A percentile compares a stretch with the other conserved stretches of the same genome.
Evolutionary conservation across 2,888 invertebrate species (phyloP).

Genomic region (Tipula lateralis): DNA sequence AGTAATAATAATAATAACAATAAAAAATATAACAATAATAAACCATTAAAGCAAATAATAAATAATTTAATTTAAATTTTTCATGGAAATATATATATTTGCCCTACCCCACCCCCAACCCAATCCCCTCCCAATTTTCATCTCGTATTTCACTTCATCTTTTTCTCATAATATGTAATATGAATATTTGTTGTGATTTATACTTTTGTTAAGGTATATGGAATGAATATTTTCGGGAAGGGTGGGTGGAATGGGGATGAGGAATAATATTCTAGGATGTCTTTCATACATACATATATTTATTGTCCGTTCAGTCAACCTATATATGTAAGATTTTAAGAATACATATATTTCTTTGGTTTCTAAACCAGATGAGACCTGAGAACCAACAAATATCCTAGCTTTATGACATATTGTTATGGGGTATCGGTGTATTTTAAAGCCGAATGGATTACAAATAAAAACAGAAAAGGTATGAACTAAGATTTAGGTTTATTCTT

Average conservation of each 20-base stretch:
- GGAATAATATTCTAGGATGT: background rate
- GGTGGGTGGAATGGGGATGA: background rate
- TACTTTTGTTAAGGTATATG: background rate
- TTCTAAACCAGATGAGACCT: background rate
- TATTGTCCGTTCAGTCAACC: conserved; percentile 8
- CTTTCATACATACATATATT: too few species aligned
- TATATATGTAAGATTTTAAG: background rate
- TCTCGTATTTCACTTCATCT: background rate
- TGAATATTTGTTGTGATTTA: background rate
- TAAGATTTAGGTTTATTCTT: background rate
- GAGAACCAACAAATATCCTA: background rate
- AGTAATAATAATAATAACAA: background rate
- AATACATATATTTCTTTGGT: background rate
- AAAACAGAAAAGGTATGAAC: background rate
- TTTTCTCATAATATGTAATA: background rate
- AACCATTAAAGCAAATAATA: conserved; percentile 19
- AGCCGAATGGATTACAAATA: background rate
- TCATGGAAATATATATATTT: background rate
- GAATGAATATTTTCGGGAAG: background rate
- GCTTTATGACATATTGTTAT: background rate
- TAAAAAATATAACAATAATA: conserved; percentile 1
- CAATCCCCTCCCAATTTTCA: background rate
- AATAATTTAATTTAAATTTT: conserved; percentile 24
- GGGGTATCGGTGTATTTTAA: background rate
- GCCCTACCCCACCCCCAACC: background rate